Percentiles rank a stretch among this genome's conserved stretches.
Evolutionary conservation across 2,797 vertebrate genomes (phyloP).

Genomic region (Anguilla pacifica): DNA sequence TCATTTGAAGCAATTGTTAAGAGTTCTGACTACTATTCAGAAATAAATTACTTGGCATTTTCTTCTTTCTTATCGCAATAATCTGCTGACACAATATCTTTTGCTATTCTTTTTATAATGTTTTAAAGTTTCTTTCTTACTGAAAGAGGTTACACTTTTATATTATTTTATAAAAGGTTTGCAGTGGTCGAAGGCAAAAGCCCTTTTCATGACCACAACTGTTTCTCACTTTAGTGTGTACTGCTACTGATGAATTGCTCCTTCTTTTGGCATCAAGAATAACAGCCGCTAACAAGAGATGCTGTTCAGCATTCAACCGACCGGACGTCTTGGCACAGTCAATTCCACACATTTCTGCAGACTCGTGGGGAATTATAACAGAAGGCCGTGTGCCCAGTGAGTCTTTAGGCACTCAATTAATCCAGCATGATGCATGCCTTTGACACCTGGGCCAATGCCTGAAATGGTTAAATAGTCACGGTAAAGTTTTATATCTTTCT

Average conservation of each 20-base stretch:
- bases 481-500: neutral
- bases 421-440: conserved; percentile 13
- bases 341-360: neutral
- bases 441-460: neutral
- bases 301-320: conserved; percentile 1
- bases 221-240: neutral
- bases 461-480: neutral
- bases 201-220: conserved; percentile 3
- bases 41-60: neutral
- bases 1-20: neutral
- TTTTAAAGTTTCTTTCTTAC: neutral
- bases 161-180: neutral
- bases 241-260: neutral
- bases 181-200: neutral
- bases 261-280: conserved; percentile 7
- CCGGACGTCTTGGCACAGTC: neutral
- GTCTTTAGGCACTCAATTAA: neutral
- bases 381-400: neutral
- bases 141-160: neutral
- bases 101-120: conserved; percentile 12
- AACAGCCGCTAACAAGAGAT: conserved; percentile 14
- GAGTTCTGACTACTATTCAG: conserved; percentile 1
- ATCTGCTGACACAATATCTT: conserved; percentile 4
- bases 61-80: neutral
- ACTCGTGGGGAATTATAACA: conserved; percentile 2